phyloP scores from a whole-genome alignment of 2,888 invertebrate species.

The Drosophila lacicola region DNA sequence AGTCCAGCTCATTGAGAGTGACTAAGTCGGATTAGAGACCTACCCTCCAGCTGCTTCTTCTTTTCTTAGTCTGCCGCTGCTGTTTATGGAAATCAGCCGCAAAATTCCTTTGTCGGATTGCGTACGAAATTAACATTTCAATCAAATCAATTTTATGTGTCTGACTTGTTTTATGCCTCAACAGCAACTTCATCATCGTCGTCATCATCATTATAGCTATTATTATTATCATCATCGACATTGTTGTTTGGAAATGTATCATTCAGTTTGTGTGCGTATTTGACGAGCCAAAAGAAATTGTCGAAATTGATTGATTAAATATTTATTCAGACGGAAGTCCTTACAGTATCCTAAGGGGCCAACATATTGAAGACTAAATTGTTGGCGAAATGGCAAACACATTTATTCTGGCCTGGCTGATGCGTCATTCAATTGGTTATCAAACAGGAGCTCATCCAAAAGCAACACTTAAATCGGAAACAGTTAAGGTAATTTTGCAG shows the following conservation, averaged over 20 bases:
- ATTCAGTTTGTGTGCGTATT: slow-evolving; percentile 41
- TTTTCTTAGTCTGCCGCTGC: background rate
- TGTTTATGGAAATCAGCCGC: slow-evolving; percentile 48
- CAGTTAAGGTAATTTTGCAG: background rate
- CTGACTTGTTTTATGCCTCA: slow-evolving; percentile 73
- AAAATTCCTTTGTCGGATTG: slow-evolving; percentile 40
- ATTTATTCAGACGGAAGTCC: slow-evolving; percentile 70
- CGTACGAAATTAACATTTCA: slow-evolving; percentile 76
- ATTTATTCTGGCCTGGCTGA: slow-evolving; percentile 13
- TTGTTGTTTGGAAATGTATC: slow-evolving; percentile 47
- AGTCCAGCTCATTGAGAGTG: slow-evolving; percentile 36
- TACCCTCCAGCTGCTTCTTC: slow-evolving; percentile 29
- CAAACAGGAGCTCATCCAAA: slow-evolving; percentile 1
- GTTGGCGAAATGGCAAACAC: slow-evolving; percentile 22
- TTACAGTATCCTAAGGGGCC: slow-evolving; percentile 44
- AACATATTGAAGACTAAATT: slow-evolving; percentile 46
- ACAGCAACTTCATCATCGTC: slow-evolving; percentile 30
- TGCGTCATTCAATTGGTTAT: slow-evolving; percentile 39
- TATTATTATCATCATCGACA: slow-evolving; percentile 15
- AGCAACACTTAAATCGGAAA: background rate
- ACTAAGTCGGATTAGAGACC: slow-evolving; percentile 43
- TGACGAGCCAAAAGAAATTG: slow-evolving; percentile 61
- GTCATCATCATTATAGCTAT: slow-evolving; percentile 30
- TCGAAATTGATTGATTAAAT: slow-evolving; percentile 67
- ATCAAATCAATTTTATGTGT: slow-evolving; percentile 78